Evolutionary conservation across 2,797 vertebrate genomes (phyloP), one percentile per base, ranked within the genome.

Genomic region (Ispidina lecontei): DNA sequence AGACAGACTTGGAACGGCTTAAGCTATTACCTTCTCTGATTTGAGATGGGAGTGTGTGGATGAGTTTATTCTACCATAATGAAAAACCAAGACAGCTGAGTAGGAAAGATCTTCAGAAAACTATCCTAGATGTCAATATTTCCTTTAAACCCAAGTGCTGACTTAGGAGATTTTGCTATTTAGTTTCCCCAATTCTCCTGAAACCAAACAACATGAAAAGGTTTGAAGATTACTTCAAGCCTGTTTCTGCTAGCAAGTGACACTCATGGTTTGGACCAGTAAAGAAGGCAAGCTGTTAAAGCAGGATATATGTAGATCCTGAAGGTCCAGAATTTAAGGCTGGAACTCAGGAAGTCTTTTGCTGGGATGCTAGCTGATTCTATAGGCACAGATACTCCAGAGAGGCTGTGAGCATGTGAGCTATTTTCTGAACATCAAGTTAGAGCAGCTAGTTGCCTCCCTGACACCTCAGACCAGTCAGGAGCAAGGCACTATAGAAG

Each of bases 81-180:
- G 26, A 5, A 65, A 69, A 94, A 85, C 0, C 31, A 90, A 84
- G 68, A 70, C 78, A 71, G 64, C 82, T n/a, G 33, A 91, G 49
- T 37, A 84, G 51, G 51, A 84, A 79, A 81, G 43, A 46, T 64
- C n/a, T 71, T 58, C 56, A 73, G 44, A 89, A 91, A 90, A 31
- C 28, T 85, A 21, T 58, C 23, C 28, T 87, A 54, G 26, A 90
- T 87, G 31, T 52, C 62, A 29, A 1, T 29, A 10, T 5, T 87
- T 85, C 72, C 94, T 83, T 87, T 74, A 91, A 89, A 67, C 26
- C 9, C n/a, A 67, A 88, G 18, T 21, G 7, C 49, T 74, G 58
- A 39, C 81, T 95, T 69, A 62, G 5, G 41, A 23, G 26, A 76
- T 59, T 10, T 10, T 33, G 59, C 22, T 62, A 33, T 77, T 89